Conservation (phyloP, 2,888 invertebrate species). For the Calameuta idolon region DNA sequence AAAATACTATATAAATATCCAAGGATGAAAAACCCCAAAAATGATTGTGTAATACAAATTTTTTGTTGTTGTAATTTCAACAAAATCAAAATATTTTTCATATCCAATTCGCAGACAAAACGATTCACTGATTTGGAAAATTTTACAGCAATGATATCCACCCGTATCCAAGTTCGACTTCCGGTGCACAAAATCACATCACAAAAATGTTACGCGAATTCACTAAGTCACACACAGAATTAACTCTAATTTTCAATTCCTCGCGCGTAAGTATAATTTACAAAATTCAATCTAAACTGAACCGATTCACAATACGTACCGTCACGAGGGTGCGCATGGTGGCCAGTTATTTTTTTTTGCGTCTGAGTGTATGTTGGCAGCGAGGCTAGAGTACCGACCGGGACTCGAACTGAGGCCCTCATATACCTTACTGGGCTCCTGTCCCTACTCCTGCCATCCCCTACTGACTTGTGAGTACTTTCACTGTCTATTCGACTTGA, state of each 20-base stretch:
- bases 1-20: neutral
- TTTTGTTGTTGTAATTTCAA: neutral
- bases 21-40: neutral
- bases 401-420: constrained; percentile 63
- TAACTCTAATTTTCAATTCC: neutral
- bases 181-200: neutral
- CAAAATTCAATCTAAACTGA: neutral
- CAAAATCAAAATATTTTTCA: neutral
- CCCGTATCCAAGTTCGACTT: neutral
- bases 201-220: neutral
- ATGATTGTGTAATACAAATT: neutral
- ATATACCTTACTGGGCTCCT: constrained; percentile 63
- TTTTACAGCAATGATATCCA: neutral
- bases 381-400: constrained; percentile 64
- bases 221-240: neutral
- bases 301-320: constrained; percentile 54
- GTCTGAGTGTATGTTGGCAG: constrained; percentile 58
- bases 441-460: constrained; percentile 50
- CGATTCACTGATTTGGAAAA: too few relatives aligned
- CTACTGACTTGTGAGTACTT: constrained; percentile 54
- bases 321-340: constrained; percentile 58
- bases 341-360: constrained; percentile 33
- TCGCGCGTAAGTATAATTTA: neutral
- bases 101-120: neutral
- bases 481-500: constrained; percentile 64